Percentiles rank a stretch among this genome's conserved stretches.
phyloP scores from a whole-genome alignment of 1,140 invertebrate genomes.

The Trigoniulus corallinus region DNA sequence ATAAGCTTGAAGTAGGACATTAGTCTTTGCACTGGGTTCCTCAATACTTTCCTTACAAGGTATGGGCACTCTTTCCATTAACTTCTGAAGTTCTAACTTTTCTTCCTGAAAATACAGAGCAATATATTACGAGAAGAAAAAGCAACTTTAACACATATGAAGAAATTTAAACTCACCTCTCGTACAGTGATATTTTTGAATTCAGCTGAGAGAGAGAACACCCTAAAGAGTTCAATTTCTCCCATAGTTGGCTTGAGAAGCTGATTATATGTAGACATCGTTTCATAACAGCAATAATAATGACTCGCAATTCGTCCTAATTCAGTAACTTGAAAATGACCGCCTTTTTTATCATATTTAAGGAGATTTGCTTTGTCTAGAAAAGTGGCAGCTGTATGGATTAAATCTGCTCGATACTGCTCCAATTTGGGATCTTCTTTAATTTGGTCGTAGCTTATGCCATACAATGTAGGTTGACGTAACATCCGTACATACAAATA shows the following conservation, averaged over 20 bases:
- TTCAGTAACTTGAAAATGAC: conserved; percentile 82
- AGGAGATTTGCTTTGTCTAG: conserved; percentile 82
- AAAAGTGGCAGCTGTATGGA: conserved; percentile 88
- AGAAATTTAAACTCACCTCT: conserved; percentile 34
- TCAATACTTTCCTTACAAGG: conserved; percentile 99
- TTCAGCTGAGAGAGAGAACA: conserved; percentile 93
- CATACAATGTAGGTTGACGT: conserved; percentile 70
- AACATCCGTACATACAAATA: conserved; percentile 91
- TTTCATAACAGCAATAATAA: conserved; percentile 95
- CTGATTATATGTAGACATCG: conserved; percentile 93
- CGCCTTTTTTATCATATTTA: conserved; percentile 91
- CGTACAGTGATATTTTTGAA: conserved; percentile 85
- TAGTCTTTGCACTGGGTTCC: conserved; percentile 93
- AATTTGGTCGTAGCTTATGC: conserved; percentile 60
- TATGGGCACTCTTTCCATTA: conserved; percentile 95
- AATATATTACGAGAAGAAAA: conserved; percentile 2
- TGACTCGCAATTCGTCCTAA: conserved; percentile 93
- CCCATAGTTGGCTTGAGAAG: conserved; percentile 88
- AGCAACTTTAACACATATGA: not conserved
- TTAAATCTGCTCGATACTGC: conserved; percentile 75
- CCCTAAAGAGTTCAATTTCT: conserved; percentile 96
- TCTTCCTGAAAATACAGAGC: conserved; percentile 48
- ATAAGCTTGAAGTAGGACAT: conserved; percentile 89
- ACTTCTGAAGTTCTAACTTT: conserved; percentile 88
- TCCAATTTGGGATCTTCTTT: conserved; percentile 72